A percentile compares a stretch with the other conserved stretches of the same genome.
Conservation (phyloP, 1,140 invertebrate genomes). For the Acromyrmex echinatior region DNA sequence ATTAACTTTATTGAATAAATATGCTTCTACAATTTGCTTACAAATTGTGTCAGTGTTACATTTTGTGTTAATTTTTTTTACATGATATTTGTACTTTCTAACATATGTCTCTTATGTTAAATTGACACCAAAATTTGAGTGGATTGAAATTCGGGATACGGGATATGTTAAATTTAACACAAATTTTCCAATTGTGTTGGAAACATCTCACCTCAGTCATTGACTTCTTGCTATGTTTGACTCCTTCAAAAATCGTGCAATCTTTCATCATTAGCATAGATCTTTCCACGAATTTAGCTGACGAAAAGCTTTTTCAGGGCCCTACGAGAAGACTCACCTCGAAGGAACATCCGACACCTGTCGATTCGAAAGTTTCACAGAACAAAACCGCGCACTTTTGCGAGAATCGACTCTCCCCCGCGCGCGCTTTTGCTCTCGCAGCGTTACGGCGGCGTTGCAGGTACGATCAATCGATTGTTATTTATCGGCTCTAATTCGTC, state of each 20-base stretch:
- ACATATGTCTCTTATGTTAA: too few species aligned
- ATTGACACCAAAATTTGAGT: too few species aligned
- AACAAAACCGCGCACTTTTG: slow-evolving; percentile 25
- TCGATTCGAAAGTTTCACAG: slow-evolving; percentile 33
- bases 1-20: too few species aligned
- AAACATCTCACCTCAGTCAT: not conserved
- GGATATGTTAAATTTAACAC: too few species aligned
- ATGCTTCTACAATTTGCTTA: too few species aligned
- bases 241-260: not conserved
- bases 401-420: not conserved
- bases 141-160: too few species aligned
- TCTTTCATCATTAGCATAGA: not conserved
- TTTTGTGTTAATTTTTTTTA: too few species aligned
- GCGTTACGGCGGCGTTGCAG: slow-evolving; percentile 13
- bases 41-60: too few species aligned
- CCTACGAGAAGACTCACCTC: slow-evolving; percentile 6
- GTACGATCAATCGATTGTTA: slow-evolving; percentile 66
- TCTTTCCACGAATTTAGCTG: slow-evolving; percentile 25
- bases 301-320: not conserved
- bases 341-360: slow-evolving; percentile 53
- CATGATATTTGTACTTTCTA: too few species aligned
- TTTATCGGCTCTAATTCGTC: slow-evolving; percentile 74
- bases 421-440: slow-evolving; percentile 13
- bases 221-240: slow-evolving; percentile 1
- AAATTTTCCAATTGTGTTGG: too few species aligned